Percentiles rank a stretch among this genome's conserved stretches.
Evolutionary conservation across 2,113 vertebrate species (phyloP).

Genomic region (Poecilia latipinna): DNA sequence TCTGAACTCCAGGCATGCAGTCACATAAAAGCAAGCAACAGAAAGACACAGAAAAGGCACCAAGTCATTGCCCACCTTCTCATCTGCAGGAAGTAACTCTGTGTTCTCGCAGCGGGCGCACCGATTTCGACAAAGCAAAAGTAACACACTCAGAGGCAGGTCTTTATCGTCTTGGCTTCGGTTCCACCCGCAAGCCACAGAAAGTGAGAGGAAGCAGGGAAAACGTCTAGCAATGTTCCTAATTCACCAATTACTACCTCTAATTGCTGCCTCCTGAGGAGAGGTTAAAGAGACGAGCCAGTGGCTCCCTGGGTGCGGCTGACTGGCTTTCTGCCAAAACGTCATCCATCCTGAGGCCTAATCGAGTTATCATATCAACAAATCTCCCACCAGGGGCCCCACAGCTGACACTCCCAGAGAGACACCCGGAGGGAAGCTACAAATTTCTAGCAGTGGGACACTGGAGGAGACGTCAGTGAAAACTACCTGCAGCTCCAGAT

Average conservation of each 20-base stretch:
- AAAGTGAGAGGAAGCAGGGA: constrained; percentile 12
- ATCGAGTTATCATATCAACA: constrained; percentile 93
- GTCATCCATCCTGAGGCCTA: constrained; percentile 82
- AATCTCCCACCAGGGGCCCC: constrained; percentile 77
- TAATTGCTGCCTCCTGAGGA: constrained; percentile 86
- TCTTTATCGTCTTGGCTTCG: neutral
- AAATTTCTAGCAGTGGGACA: constrained; percentile 91
- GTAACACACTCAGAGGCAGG: neutral
- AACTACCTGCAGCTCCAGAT: constrained; percentile 80
- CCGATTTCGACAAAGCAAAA: constrained; percentile 13
- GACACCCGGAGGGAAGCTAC: constrained; percentile 81
- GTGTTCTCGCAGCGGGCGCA: constrained; percentile 17
- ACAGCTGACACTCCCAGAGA: constrained; percentile 80
- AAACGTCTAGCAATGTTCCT: constrained; percentile 50
- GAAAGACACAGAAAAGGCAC: constrained; percentile 35
- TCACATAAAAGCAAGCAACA: constrained; percentile 27
- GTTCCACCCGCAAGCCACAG: neutral
- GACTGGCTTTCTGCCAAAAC: constrained; percentile 56
- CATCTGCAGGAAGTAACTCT: constrained; percentile 10
- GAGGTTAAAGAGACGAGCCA: constrained; percentile 88
- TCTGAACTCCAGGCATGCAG: constrained; percentile 35
- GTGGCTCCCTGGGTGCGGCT: constrained; percentile 75
- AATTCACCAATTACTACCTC: constrained; percentile 81
- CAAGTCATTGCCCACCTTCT: constrained; percentile 11
- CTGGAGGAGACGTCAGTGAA: constrained; percentile 71